Conservation (phyloP, 1,140 invertebrate species). For the Caenorhabditis tropicalis region DNA sequence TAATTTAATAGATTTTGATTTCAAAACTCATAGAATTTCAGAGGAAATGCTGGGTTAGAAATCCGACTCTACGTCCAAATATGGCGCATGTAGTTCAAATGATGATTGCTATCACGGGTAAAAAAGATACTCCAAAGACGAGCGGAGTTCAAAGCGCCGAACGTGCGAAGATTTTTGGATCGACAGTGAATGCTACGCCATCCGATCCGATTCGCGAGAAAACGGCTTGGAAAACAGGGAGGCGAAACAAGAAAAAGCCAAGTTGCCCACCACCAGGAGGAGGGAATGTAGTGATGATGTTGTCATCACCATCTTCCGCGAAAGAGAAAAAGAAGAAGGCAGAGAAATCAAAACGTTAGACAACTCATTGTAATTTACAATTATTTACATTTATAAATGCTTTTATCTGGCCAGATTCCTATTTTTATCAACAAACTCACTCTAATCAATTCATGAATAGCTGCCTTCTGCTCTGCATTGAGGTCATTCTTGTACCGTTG, state of each 20-base stretch:
- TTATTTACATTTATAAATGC: no score
- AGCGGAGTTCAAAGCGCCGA: not conserved
- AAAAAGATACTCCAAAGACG: not conserved
- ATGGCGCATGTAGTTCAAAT: not conserved
- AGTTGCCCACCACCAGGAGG: not conserved
- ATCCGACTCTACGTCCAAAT: not conserved
- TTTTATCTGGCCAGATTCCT: no score
- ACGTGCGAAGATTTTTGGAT: not conserved
- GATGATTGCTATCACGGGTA: not conserved
- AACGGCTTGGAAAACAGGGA: not conserved
- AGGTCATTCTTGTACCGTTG: constrained; percentile 82
- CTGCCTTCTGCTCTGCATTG: constrained; percentile 62
- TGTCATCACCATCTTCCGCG: not conserved
- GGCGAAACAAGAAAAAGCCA: constrained; percentile 2
- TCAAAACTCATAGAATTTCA: not conserved
- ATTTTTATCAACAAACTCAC: constrained; percentile 61
- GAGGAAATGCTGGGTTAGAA: not conserved
- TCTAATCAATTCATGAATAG: constrained; percentile 65
- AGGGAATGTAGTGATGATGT: not conserved
- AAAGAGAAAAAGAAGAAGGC: constrained; percentile 3
- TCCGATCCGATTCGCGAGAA: not conserved
- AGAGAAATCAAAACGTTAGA: not conserved
- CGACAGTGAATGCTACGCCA: not conserved
- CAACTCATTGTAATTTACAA: not conserved
- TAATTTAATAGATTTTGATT: not conserved